Evolutionary conservation across 2,797 vertebrate species (phyloP).

Genomic region (Peromyscus nudipes): DNA sequence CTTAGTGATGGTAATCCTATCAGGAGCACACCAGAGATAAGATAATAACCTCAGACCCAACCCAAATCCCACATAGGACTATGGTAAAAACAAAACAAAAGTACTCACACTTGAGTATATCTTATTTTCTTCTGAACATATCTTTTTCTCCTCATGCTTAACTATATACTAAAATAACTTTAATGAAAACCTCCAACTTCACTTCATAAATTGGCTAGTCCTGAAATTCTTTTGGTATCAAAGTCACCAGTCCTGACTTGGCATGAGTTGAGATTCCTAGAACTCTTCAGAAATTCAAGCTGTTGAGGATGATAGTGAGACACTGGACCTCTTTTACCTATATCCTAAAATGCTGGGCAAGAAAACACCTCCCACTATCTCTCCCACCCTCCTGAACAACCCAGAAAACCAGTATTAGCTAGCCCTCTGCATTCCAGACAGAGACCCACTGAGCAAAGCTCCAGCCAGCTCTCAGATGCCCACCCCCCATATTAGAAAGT

Average conservation of each 20-base stretch:
- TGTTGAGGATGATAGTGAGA: neutral
- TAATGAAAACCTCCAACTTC: neutral
- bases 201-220: neutral
- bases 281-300: neutral
- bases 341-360: neutral
- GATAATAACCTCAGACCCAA: neutral
- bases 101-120: neutral
- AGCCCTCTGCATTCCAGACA: conserved; percentile 27
- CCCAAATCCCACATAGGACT: too few relatives aligned
- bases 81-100: too few relatives aligned
- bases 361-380: neutral
- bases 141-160: neutral
- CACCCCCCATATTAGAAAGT: neutral
- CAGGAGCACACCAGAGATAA: neutral
- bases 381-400: neutral
- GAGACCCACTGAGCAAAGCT: neutral
- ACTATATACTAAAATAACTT: neutral
- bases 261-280: neutral
- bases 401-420: conserved; percentile 27
- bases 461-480: neutral
- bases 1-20: neutral
- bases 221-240: neutral
- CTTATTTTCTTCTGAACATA: neutral
- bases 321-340: neutral
- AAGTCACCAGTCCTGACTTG: neutral